Base-by-base conservation (phyloP, 2,113 vertebrate species). In the Carlito syrichta region DNA sequence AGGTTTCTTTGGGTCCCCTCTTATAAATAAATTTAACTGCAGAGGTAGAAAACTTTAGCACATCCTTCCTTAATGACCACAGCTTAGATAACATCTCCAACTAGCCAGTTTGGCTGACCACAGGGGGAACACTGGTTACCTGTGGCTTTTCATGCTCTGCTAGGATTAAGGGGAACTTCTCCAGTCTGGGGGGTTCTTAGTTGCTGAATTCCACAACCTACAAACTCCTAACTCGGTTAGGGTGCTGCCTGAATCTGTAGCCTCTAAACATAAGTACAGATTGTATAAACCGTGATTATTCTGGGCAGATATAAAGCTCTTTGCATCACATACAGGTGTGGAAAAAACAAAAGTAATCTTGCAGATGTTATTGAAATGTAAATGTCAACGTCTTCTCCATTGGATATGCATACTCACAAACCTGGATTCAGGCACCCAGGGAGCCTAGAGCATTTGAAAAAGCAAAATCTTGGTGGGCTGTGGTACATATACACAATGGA, bases 341-440 rank as follows among this genome's bases (percentile, higher is more conserved):
- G 90, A 95, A 94, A 14, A 92, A 93, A 13, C 8, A 93, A 97
- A 98, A 97, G n/a, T 92, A 96, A 92, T 94, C 93, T 97, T 97
- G 66, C 20, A 86, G 81, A 71, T 9, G 0, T 50, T 86, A 91
- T 50, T 92, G 92, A 97, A 98, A 97, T 86, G 32, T 90, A 97
- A 98, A 96, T 96, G 93, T 88, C 90, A 92, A 43, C 73, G 76
- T 94, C 96, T 79, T 52, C 79, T 93, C 84, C 86, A 45, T 30
- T n/a, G 91, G 23, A 0, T 93, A 92, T 81, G 89, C 97, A 85
- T 89, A 95, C 73, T 96, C 95, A 94, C 74, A 96, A 22, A 58
- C 85, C 89, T 93, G 0, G n/a, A 85, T 86, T 98, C 27, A 25
- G 52, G 66, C 84, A 90, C 63, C 3, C 22, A 19, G 25, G 74